phyloP scores from a whole-genome alignment of 2,113 vertebrate species.

The Phyllostomus hastatus region DNA sequence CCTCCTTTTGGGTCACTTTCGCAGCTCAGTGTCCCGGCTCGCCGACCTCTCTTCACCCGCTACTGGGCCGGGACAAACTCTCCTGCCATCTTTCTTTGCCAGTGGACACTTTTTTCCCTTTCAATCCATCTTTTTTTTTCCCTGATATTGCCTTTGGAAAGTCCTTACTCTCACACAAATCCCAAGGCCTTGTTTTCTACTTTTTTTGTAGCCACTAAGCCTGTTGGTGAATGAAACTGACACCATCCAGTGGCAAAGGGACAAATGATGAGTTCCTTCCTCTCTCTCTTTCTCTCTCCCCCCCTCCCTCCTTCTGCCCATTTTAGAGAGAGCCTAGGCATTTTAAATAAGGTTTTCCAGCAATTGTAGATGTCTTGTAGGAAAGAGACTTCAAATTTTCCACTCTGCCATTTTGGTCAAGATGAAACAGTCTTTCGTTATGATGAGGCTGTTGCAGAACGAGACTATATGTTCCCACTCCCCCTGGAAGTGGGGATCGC shows the following conservation, averaged over 20 bases:
- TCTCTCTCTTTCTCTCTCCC: neutral
- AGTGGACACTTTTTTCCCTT: neutral
- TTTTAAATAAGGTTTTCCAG: neutral
- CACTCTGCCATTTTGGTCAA: neutral
- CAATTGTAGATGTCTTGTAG: neutral
- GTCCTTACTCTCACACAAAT: neutral
- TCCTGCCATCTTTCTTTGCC: neutral
- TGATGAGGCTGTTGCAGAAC: neutral
- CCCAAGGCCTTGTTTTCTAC: neutral
- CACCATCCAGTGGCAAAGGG: neutral
- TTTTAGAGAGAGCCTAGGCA: neutral
- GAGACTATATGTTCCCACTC: neutral
- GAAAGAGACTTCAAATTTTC: neutral
- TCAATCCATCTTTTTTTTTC: neutral
- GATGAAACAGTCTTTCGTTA: neutral
- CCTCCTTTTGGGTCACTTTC: neutral
- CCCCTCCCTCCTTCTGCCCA: neutral
- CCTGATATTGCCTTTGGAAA: neutral
- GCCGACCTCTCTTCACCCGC: neutral
- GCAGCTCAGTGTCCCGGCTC: neutral
- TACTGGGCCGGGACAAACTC: neutral
- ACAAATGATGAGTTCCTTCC: neutral
- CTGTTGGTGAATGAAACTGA: neutral
- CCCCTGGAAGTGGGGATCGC: neutral
- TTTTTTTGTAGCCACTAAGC: neutral